Conservation (phyloP, 2,888 invertebrate genomes). For the Strigamia crassipes region DNA sequence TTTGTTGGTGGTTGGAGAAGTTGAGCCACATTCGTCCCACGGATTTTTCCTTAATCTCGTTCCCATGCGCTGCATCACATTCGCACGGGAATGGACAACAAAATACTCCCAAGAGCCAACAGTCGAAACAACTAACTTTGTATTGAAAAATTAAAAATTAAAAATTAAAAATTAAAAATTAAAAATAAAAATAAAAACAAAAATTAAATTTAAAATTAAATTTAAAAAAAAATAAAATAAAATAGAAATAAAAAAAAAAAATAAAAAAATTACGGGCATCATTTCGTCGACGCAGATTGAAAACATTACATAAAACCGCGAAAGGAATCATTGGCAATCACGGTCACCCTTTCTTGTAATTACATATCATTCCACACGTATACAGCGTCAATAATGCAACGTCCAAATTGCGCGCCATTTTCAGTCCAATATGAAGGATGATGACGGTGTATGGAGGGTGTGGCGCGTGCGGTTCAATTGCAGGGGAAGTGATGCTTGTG, state of each 20-base stretch:
- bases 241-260: not conserved
- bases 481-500: constrained; percentile 34
- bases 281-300: not conserved
- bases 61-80: constrained; percentile 31
- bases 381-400: constrained; percentile 23
- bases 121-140: not conserved
- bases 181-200: no score
- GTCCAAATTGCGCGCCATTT: constrained; percentile 42
- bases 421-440: constrained; percentile 33
- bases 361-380: not conserved
- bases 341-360: constrained; percentile 40
- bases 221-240: not conserved
- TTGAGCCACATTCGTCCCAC: constrained; percentile 35
- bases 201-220: no score
- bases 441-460: constrained; percentile 17
- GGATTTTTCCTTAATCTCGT: constrained; percentile 38
- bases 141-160: no score
- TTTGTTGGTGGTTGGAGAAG: constrained; percentile 40
- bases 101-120: constrained; percentile 31
- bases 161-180: no score
- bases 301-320: not conserved
- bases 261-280: not conserved
- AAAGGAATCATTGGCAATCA: not conserved
- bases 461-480: constrained; percentile 34
- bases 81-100: constrained; percentile 42